Conservation (phyloP, 2,113 vertebrate species). For the Saccopteryx leptura region DNA sequence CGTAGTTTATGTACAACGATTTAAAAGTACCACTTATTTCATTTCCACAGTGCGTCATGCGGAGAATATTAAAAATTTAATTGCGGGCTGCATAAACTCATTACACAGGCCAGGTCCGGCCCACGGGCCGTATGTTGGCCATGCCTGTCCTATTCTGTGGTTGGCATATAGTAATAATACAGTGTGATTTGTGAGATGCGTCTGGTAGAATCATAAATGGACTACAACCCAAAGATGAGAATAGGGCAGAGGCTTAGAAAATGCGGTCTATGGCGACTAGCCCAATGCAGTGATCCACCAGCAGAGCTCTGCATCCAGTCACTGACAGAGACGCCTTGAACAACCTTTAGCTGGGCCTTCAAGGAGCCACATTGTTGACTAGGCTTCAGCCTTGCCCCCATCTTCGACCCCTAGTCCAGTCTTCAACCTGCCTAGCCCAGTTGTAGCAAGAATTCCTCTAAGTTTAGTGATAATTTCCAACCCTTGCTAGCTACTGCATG, state of each 20-base stretch:
- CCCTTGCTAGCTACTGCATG: neutral
- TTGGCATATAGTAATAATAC: neutral
- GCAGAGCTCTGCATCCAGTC: neutral
- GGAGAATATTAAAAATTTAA: no score
- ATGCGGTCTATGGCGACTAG: neutral
- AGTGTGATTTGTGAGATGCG: neutral
- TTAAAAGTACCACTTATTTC: no score
- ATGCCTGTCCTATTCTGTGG: neutral
- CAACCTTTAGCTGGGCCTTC: neutral
- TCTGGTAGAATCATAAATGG: neutral
- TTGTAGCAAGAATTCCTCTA: neutral
- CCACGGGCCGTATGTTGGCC: no score
- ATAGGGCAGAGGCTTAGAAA: neutral
- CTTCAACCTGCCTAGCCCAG: neutral
- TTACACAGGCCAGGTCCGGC: no score
- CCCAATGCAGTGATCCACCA: neutral
- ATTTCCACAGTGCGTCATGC: no score
- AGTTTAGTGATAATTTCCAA: neutral
- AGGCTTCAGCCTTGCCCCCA: neutral
- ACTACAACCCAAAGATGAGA: neutral
- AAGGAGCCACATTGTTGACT: neutral
- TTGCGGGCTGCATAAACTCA: no score
- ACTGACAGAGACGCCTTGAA: neutral
- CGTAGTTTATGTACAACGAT: no score
- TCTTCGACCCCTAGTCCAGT: fast-evolving